phyloP scores from a whole-genome alignment of 1,140 invertebrate genomes.

The Stegodyphus dumicola region DNA sequence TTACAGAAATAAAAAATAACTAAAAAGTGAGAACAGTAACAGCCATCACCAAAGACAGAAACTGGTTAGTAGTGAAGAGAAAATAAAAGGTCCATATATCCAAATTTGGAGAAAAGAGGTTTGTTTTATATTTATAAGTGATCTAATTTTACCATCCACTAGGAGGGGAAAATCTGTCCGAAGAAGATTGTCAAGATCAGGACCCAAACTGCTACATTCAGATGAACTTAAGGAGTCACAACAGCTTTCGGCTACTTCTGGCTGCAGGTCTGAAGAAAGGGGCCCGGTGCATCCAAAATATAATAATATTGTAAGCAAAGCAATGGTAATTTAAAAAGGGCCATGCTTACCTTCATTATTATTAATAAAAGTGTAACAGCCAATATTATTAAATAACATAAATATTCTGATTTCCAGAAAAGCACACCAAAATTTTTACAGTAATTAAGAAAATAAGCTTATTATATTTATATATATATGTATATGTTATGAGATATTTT shows the following conservation, averaged over 20 bases:
- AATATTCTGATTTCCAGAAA: too few species aligned
- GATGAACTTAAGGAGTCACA: conserved; percentile 57
- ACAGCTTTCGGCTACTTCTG: conserved; percentile 54
- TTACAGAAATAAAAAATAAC: conserved; percentile 11
- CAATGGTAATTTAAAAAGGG: too few species aligned
- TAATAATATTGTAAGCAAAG: background rate
- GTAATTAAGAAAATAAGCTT: too few species aligned
- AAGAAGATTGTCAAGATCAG: conserved; percentile 59
- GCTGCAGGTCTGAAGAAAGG: conserved; percentile 49
- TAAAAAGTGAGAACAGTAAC: background rate
- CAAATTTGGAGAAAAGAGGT: conserved; percentile 2
- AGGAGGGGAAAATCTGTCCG: conserved; percentile 57
- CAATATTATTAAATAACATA: background rate
- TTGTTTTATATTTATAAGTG: conserved; percentile 11
- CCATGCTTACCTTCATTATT: background rate
- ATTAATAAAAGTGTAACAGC: background rate
- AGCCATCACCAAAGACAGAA: conserved; percentile 47
- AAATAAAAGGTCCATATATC: conserved; percentile 4
- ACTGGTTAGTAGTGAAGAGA: background rate
- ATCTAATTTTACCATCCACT: conserved; percentile 51
- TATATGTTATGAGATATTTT: too few species aligned
- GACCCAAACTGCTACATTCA: conserved; percentile 59
- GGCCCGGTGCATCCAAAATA: conserved; percentile 34
- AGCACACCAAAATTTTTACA: too few species aligned
- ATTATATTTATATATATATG: too few species aligned